Base-by-base conservation (phyloP, 30 jellyfish, hydroid and myxozoan genomes). In the Aurelia sp. region DNA sequence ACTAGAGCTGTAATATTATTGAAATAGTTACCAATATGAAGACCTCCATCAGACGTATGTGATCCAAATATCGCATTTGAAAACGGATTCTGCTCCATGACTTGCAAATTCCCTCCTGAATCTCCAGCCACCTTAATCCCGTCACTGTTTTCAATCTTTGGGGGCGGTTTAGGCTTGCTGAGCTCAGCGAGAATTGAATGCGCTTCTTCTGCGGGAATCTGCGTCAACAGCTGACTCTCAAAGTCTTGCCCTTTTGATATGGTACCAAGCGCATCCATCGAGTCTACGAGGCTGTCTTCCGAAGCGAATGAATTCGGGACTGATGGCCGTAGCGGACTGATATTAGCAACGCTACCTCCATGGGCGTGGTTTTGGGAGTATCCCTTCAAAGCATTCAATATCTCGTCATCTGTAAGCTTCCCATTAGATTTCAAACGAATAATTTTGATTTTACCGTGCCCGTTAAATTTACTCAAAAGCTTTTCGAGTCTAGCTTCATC, bases 121-220 rank as follows among this genome's bases (percentile, higher is more conserved):
- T 81, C 91, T 11, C 85, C 91, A 11, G 91, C 91, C 0, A 81
- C 91, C 58, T 81, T 81, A 44, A 81, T 81, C 3, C 91, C 91
- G 51, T 81, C 91, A 52, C 91, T 81, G 50, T 81, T 81, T 33
- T 81, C 91, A 23, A 81, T 68, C 37, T 33, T 69, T 51, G 91
- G 91, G 3, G 91, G 91, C 50, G 50, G 50, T 37, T 37, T 37
- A 3, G 91, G 91, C 78, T 81, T 81, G 66, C 74, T 69, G 18
- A 81, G 53, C 55, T 81, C 91, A 22, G 91, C 78, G 11, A 81
- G 77, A 33, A 81, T 55, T 57, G 50, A 51, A 60, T 81, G 91
- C 63, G 91, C 91, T 48, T 81, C 91, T n/a, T 68, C 91, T 11
- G 91, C 78, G 59, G 91, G 91, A 20, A 81, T 71, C 85, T 71